A percentile compares a stretch with the other conserved stretches of the same genome.
Evolutionary conservation across 2,888 invertebrate genomes (phyloP).

Genomic region (Pollenia angustigena): DNA sequence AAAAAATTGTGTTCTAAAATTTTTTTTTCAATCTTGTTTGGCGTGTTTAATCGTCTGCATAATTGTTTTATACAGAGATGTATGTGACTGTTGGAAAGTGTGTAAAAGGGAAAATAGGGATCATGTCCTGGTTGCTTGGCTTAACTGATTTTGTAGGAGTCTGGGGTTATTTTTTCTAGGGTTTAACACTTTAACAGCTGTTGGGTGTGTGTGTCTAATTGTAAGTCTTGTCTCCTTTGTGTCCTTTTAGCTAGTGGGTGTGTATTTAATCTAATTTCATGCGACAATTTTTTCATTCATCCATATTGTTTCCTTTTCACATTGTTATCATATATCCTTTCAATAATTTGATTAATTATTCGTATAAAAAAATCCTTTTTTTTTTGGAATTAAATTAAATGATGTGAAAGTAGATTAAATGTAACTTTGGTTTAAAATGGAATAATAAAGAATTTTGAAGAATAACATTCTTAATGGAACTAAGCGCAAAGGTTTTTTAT

Average conservation of each 20-base stretch:
- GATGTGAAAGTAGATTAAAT: constrained; percentile 59
- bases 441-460: constrained; percentile 20
- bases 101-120: constrained; percentile 51
- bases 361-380: constrained; percentile 31
- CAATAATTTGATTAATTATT: constrained; percentile 71
- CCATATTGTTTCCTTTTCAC: constrained; percentile 30
- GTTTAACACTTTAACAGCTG: constrained; percentile 73
- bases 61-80: constrained; percentile 77
- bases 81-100: constrained; percentile 64
- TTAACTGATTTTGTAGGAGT: constrained; percentile 63
- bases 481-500: no score
- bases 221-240: constrained; percentile 21
- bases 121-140: constrained; percentile 57
- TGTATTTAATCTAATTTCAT: constrained; percentile 71
- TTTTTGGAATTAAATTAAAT: constrained; percentile 51
- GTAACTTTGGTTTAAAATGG: constrained; percentile 6
- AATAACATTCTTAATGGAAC: background rate
- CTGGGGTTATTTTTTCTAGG: constrained; percentile 41
- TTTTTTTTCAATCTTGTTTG: constrained; percentile 69
- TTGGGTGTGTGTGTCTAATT: constrained; percentile 15
- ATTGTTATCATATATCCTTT: constrained; percentile 49
- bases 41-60: constrained; percentile 83
- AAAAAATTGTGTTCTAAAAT: constrained; percentile 26
- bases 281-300: constrained; percentile 56
- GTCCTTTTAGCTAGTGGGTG: constrained; percentile 55